These are phyloP conservation scores for Podocnemis expansa DNA, from an alignment of 2,113 vertebrate species.

Conservation along the genomic window DNA sequence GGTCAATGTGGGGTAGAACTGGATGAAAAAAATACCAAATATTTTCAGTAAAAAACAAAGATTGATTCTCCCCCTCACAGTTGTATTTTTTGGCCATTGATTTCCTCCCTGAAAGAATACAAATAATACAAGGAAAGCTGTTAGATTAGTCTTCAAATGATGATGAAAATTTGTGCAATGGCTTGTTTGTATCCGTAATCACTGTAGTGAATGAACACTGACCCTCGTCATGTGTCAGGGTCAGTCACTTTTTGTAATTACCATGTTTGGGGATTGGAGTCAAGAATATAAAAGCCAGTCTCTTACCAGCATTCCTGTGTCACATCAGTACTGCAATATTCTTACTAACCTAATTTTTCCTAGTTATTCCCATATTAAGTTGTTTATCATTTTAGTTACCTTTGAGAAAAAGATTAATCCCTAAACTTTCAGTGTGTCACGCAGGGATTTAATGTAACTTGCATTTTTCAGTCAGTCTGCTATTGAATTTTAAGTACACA, in stretches of 20 bases:
- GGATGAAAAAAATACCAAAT: not conserved
- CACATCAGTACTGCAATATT: not conserved
- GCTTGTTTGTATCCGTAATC: not conserved
- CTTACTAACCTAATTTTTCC: not conserved
- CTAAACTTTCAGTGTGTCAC: not conserved
- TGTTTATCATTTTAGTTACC: too few relatives aligned
- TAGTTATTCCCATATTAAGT: not conserved
- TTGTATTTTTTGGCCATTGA: not conserved
- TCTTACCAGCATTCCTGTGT: not conserved
- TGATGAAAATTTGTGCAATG: not conserved
- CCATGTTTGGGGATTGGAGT: not conserved
- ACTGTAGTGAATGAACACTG: not conserved
- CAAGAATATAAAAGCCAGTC: not conserved
- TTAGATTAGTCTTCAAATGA: not conserved
- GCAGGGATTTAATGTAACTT: not conserved
- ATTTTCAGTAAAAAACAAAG: not conserved
- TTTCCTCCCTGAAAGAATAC: not conserved
- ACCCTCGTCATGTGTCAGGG: not conserved
- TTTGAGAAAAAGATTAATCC: not conserved
- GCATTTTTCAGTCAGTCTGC: not conserved
- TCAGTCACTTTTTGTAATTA: not conserved
- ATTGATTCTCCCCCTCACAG: not conserved
- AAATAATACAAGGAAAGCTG: not conserved
- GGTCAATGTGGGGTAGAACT: not conserved
- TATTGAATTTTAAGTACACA: not conserved